A percentile compares a stretch with the other conserved stretches of the same genome.
Conservation (phyloP, 2,113 vertebrate genomes). For the Macrotis lagotis region DNA sequence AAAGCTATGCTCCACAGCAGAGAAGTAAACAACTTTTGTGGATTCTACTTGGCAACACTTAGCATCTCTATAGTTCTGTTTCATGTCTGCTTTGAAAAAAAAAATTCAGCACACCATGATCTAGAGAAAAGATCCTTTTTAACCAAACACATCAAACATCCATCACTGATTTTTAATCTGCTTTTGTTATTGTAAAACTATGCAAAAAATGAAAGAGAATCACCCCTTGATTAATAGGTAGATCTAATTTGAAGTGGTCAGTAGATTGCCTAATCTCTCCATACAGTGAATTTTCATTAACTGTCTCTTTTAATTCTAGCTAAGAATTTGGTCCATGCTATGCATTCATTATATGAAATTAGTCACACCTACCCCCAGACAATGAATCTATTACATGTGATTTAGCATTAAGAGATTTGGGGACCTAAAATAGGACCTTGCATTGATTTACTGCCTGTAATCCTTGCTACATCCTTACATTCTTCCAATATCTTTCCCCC, state of each 20-base stretch:
- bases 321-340: not conserved
- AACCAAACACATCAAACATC: not conserved
- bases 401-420: not conserved
- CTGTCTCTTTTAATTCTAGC: not conserved
- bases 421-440: not conserved
- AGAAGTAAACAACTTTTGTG: not conserved
- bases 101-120: not conserved
- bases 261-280: not conserved
- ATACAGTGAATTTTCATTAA: rapidly evolving
- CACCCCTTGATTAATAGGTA: not conserved
- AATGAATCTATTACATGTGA: not conserved
- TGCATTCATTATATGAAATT: not conserved
- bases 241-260: not conserved
- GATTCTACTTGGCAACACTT: not conserved
- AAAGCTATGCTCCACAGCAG: not conserved
- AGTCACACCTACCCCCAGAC: not conserved
- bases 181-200: not conserved
- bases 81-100: not conserved
- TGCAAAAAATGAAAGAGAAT: not conserved
- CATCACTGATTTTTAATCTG: not conserved
- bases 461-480: not conserved
- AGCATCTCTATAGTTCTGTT: not conserved
- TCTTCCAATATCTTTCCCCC: not conserved
- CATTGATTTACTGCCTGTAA: not conserved
- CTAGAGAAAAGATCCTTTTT: not conserved